Evolutionary conservation across 2,888 invertebrate genomes (phyloP), one percentile per base, ranked within the genome.

Genomic region (Ectropis crepuscularia): DNA sequence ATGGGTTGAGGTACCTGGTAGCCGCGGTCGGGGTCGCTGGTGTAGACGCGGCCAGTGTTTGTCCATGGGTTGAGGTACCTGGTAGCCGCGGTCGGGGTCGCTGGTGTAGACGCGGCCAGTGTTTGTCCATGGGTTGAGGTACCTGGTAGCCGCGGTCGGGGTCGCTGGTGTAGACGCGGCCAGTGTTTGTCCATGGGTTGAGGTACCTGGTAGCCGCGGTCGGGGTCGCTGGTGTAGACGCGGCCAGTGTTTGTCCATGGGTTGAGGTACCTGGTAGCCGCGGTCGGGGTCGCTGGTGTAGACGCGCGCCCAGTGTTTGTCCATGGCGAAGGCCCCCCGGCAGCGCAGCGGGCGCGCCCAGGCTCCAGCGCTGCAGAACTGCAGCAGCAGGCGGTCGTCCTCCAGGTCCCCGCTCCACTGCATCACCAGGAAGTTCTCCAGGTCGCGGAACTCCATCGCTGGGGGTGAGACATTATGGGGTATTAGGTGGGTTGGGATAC

Each of bases 341-440:
- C 95, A 95, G 42, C 93, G 78, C 6, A 96, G 83, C 0, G 94
- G 93, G 61, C 94, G 88, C 74, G 94, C 83, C 81, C 93, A 90
- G 8, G 78, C 81, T 4, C 93, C 93, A 5, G 89, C 89, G 51
- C 94, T 93, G 57, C 93, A 92, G 67, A 95, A 95, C 71, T 95
- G 94, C 60, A 97, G 83, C 42, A 96, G 86, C 85, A 98, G 94
- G 7, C 94, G 89, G 38, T 95, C 94, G 53, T 97, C 96, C 58
- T 97, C 97, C 54, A 97, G 93, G 71, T 95, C 95, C 2, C 97
- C 97, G 49, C 95, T 96, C 98, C 98, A 98, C 85, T 96, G 96
- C 10, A 96, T 92, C 4, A 96, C 93, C 66, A 95, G 93, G 77
- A 96, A 96, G 69, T 96, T 95, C 6, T 94, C 93, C 42, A 95